A percentile compares a stretch with the other conserved stretches of the same genome.
Evolutionary conservation across 2,797 vertebrate species (phyloP).

Genomic region (Acanthornis magna): DNA sequence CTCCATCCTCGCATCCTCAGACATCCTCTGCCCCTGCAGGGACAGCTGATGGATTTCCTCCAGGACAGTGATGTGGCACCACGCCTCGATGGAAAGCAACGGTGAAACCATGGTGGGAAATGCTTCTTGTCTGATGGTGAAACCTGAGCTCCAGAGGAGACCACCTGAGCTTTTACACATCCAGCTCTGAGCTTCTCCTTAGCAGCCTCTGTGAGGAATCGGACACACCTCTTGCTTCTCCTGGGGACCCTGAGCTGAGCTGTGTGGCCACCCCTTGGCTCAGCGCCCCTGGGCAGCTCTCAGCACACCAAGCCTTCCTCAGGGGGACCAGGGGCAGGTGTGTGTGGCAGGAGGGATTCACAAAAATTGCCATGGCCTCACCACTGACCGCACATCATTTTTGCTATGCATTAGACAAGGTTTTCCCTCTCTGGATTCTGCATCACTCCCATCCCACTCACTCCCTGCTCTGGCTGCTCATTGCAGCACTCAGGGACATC

Average conservation of each 20-base stretch:
- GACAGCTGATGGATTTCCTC: neutral
- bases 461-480: neutral
- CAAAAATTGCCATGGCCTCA: neutral
- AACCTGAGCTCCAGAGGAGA: neutral
- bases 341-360: neutral
- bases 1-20: neutral
- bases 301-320: neutral
- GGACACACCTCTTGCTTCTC: neutral
- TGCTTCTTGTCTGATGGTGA: neutral
- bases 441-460: neutral
- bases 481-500: neutral
- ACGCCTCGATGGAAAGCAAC: rapidly evolving
- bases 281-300: neutral
- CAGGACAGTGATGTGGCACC: neutral
- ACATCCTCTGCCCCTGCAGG: neutral
- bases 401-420: neutral
- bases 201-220: rapidly evolving
- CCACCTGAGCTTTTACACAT: neutral
- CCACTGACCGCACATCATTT: neutral
- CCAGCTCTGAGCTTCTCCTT: neutral
- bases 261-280: neutral
- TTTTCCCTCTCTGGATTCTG: neutral
- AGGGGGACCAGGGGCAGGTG: rapidly evolving
- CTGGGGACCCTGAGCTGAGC: neutral
- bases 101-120: rapidly evolving